Percentiles rank a stretch among this genome's conserved stretches.
Evolutionary conservation across 2,113 vertebrate species (phyloP).

Genomic region (Eretmodus cyanostictus): DNA sequence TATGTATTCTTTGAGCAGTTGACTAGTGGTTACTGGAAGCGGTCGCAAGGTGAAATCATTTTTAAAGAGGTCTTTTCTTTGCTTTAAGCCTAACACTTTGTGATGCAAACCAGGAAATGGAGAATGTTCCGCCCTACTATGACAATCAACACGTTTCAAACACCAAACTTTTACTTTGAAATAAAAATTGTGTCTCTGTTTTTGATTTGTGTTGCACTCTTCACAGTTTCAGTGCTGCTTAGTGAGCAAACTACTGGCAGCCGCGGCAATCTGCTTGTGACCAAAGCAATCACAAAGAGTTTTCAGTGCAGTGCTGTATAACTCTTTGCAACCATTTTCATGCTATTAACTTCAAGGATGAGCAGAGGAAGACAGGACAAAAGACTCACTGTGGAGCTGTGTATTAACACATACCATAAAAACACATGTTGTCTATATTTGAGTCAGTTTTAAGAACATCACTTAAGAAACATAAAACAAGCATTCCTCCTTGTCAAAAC

Average conservation of each 20-base stretch:
- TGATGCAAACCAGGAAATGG: background rate
- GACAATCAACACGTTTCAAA: background rate
- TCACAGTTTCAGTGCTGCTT: background rate
- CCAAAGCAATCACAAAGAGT: background rate
- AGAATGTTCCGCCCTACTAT: rapidly evolving
- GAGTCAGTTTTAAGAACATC: background rate
- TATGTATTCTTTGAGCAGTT: background rate
- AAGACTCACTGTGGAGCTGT: background rate
- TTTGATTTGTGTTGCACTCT: background rate
- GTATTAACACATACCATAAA: background rate
- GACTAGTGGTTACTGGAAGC: background rate
- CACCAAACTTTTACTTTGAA: background rate
- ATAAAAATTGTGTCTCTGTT: background rate
- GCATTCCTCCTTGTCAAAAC: background rate
- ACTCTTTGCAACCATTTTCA: background rate
- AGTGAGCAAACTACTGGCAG: background rate
- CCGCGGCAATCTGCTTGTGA: background rate
- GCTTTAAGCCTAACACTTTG: background rate
- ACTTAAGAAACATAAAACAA: background rate
- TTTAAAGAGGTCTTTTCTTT: background rate
- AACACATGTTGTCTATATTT: background rate
- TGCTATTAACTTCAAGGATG: background rate
- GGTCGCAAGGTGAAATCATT: rapidly evolving
- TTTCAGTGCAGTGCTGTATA: background rate
- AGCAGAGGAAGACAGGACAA: background rate